Evolutionary conservation across 2,113 vertebrate genomes (phyloP), one percentile per base, ranked within the genome.

Genomic region (Zosterops japonicus): DNA sequence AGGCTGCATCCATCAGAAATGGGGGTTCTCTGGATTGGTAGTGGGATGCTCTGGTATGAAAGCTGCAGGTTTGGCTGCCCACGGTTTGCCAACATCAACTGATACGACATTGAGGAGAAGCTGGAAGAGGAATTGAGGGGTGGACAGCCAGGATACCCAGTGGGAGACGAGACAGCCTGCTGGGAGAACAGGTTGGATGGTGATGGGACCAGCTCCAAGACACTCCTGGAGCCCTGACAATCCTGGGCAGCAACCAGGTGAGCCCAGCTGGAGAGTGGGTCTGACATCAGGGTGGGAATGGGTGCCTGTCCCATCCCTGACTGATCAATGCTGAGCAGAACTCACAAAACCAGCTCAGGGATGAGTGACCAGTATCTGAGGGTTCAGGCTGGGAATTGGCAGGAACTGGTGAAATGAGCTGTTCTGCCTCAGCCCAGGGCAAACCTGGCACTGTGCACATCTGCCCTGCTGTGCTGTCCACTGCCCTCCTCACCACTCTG

Each of bases 1-100:
- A 7, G 41, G 46, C 11, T 29, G 35, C 1, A 0, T 56, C 39
- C 6, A 1, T 20, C 0, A 0, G 83, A 44, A 39, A 28, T 1
- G 3, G 12, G 33, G 23, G 23, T 27, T 53, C 42, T 36, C 44
- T 55, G 69, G 3, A 0, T 16, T 14, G 39, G 31, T 71, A 44
- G 6, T 27, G 31, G 55, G 50, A 13, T 71, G 16, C 12, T 44
- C 16, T 71, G 60, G 17, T 12, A 6, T 3, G 24, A 28, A 19
- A 7, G 36, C 24, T 4, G 8, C 2, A 3, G 24, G 53, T 68
- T 80, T 56, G 67, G 12, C 49, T 70, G 47, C 31, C 49, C 12
- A 1, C 0, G 3, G 31, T 44, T 63, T 68, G 74, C 29, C 59
- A 64, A 1, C 21, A 21, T 39, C 36, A 35, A 1, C 21, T 71